Evolutionary conservation across 2,797 vertebrate species (phyloP), one percentile per base, ranked within the genome.

Genomic region (Stomatorhinus walkeri): DNA sequence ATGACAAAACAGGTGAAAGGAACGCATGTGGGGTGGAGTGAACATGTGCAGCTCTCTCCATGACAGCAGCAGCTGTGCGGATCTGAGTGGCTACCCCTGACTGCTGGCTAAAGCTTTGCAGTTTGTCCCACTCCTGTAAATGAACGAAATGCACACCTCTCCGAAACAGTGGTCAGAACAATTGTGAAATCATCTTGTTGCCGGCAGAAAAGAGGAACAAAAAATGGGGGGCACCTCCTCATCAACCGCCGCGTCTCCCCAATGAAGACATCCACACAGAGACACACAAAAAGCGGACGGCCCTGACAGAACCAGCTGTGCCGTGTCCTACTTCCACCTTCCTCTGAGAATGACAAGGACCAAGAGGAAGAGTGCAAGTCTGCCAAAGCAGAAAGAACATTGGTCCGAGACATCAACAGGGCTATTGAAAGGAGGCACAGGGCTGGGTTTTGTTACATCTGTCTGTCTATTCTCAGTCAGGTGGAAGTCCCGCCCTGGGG

Each of bases 241-340:
- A 46, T n/a, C 16, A 8, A 7, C 12, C 3, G 6, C 76, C n/a
- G 36, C 46, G 40, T 43, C 76, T 48, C 81, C 48, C 48, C 43
- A 14, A 14, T 49, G 40, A 48, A 85, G n/a, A 51, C 81, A 49
- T 46, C 9, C 46, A 51, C 10, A 4, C 46, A 85, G 40, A 91
- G 84, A n/a, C 16, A 46, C 43, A 72, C 4, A 72, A 6, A 72
- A 72, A 72, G 32, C 68, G 12, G 68, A n/a, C 46, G 28, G 81
- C 4, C 46, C 46, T 85, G n/a, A 22, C 40, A 46, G 16, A 22
- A 24, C 43, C 81, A 48, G 81, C 81, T 49, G 81, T 84, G 61
- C 40, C 46, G 8, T 24, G 5, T 90, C 92, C 91, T 91, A 93
- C 92, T 93, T 28, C 52, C 14, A 46, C 5, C 28, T 54, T 51